phyloP scores from a whole-genome alignment of 1,140 invertebrate genomes.

The Bombyx mandarina region DNA sequence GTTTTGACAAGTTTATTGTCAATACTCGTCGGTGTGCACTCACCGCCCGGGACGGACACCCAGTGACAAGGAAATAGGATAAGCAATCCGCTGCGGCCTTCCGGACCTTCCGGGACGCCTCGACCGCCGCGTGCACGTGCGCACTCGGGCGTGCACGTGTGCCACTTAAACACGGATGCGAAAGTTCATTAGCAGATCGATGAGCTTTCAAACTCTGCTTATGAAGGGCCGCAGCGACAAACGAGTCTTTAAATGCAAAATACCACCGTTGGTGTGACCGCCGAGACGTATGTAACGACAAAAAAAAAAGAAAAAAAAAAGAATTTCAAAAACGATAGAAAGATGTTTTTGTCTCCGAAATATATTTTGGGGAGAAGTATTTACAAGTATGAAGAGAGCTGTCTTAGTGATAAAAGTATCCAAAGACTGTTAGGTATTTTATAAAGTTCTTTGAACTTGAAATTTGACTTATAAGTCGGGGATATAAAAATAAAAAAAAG shows the following conservation, averaged over 20 bases:
- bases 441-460: conserved; percentile 56
- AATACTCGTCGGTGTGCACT: neutral
- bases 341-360: conserved; percentile 56
- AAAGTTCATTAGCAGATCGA: neutral
- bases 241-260: no score
- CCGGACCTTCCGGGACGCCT: neutral
- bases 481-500: conserved; percentile 29
- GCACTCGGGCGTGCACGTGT: conserved; percentile 7
- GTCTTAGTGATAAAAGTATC: conserved; percentile 62
- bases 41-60: neutral
- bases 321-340: conserved; percentile 23
- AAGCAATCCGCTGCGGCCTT: neutral
- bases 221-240: no score
- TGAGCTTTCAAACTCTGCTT: no score
- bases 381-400: conserved; percentile 58
- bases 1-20: neutral
- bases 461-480: conserved; percentile 42
- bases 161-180: neutral
- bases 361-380: conserved; percentile 68
- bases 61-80: no score
- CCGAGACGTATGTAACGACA: no score
- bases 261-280: no score
- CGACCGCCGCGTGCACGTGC: neutral
- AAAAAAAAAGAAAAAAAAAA: conserved; percentile 13
- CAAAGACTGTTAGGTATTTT: conserved; percentile 68